A percentile compares a stretch with the other conserved stretches of the same genome.
Conservation (phyloP, 1,140 invertebrate species). For the Palaemon carinicauda region DNA sequence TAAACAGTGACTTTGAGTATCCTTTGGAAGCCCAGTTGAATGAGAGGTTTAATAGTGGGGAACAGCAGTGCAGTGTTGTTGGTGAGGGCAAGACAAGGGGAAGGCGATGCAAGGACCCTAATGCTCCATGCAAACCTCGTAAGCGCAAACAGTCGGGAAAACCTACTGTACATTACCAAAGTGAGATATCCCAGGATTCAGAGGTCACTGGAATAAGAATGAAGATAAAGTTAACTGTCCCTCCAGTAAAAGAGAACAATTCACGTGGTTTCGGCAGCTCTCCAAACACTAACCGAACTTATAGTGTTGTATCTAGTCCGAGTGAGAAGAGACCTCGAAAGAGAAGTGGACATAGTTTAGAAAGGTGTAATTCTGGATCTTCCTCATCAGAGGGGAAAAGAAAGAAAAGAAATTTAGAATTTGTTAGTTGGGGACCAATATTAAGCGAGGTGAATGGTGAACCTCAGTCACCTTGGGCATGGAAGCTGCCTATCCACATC, state of each 20-base stretch:
- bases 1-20: too few species aligned
- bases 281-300: slow-evolving; percentile 26
- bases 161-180: slow-evolving; percentile 38
- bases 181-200: slow-evolving; percentile 52
- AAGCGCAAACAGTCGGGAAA: slow-evolving; percentile 47
- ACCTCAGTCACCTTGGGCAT: slow-evolving; percentile 71
- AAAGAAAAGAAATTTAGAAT: slow-evolving; percentile 46
- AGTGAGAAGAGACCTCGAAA: slow-evolving; percentile 50
- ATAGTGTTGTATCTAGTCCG: slow-evolving; percentile 39
- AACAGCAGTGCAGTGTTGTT: too few species aligned
- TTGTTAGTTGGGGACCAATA: slow-evolving; percentile 58
- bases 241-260: slow-evolving; percentile 25
- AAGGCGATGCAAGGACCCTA: slow-evolving; percentile 41
- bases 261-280: not conserved
- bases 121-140: slow-evolving; percentile 41
- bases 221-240: slow-evolving; percentile 50
- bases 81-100: slow-evolving; percentile 39
- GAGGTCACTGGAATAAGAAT: slow-evolving; percentile 49
- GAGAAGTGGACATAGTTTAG: slow-evolving; percentile 42
- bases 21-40: too few species aligned
- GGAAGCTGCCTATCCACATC: slow-evolving; percentile 72
- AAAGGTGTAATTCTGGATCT: slow-evolving; percentile 6
- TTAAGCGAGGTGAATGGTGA: slow-evolving; percentile 64
- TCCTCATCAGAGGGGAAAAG: slow-evolving; percentile 35
- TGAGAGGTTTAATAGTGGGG: too few species aligned